phyloP scores from a whole-genome alignment of 2,797 vertebrate genomes.

The Pempheris klunzingeri region DNA sequence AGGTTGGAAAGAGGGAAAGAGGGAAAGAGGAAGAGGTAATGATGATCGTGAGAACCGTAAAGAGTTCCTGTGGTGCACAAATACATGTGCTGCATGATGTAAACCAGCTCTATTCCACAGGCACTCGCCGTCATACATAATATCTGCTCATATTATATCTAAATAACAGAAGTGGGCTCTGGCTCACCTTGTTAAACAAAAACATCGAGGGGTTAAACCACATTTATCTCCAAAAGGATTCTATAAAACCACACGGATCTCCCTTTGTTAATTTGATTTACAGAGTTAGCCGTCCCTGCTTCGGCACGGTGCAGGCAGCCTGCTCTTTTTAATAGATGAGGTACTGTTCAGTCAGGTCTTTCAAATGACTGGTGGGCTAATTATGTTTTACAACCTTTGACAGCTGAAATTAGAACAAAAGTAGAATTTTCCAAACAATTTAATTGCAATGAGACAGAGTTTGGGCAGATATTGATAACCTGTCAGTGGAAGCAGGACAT shows the following conservation, averaged over 20 bases:
- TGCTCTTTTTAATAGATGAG: slow-evolving; percentile 2
- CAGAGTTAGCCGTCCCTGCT: slow-evolving; percentile 17
- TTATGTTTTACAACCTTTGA: slow-evolving; percentile 35
- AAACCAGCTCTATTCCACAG: slow-evolving; percentile 71
- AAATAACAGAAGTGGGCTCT: slow-evolving; percentile 70
- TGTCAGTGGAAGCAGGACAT: background rate
- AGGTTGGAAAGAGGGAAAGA: slow-evolving; percentile 6
- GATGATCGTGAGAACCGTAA: slow-evolving; percentile 60
- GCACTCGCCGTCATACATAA: slow-evolving; percentile 61
- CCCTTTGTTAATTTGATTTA: slow-evolving; percentile 56
- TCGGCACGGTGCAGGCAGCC: background rate
- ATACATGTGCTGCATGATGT: slow-evolving; percentile 58
- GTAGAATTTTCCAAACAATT: slow-evolving; percentile 28
- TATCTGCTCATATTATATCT: slow-evolving; percentile 73
- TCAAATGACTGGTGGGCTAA: background rate
- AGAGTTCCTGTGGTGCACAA: slow-evolving; percentile 49
- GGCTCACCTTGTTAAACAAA: slow-evolving; percentile 63
- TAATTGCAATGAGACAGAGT: background rate
- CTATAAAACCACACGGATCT: slow-evolving; percentile 64
- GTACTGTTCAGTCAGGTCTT: slow-evolving; percentile 10
- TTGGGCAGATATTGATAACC: background rate
- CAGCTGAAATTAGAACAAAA: slow-evolving; percentile 36
- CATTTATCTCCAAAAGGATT: slow-evolving; percentile 55
- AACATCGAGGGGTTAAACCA: slow-evolving; percentile 65
- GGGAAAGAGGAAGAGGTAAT: slow-evolving; percentile 22